These are phyloP conservation scores for Aurelia sp. DNA, from an alignment of 30 jellyfish, hydroid and myxozoan species.

Conservation along the genomic window DNA sequence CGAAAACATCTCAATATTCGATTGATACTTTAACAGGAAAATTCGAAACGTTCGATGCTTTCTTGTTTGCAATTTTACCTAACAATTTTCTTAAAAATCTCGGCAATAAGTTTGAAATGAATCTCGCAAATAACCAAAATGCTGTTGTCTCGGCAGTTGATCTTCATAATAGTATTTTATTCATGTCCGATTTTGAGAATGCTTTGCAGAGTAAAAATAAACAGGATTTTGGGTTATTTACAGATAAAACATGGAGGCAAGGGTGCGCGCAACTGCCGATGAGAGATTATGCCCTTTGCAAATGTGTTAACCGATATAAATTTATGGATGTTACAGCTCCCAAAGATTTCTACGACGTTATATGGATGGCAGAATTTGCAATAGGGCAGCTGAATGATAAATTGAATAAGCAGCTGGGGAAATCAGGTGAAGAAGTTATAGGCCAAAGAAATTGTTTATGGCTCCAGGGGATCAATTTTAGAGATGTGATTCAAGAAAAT, in stretches of 20 bases:
- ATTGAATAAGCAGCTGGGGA: conserved; percentile 1
- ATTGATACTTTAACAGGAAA: conserved; percentile 78
- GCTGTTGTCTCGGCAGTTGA: conserved; percentile 68
- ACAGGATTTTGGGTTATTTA: conserved; percentile 41
- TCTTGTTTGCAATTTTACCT: conserved; percentile 75
- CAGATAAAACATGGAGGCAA: conserved; percentile 39
- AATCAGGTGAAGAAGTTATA: not conserved
- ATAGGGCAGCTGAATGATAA: conserved; percentile 74
- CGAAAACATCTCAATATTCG: conserved; percentile 77
- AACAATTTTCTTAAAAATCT: not conserved
- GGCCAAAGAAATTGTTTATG: conserved; percentile 45
- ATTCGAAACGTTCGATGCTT: conserved; percentile 83
- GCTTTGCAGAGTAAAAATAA: not conserved
- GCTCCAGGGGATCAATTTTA: conserved; percentile 47
- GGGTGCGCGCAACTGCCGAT: conserved; percentile 67
- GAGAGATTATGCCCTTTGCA: conserved; percentile 78
- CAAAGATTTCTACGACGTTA: conserved; percentile 13
- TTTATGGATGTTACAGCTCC: conserved; percentile 13
- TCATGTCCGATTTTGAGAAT: conserved; percentile 33
- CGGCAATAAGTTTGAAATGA: not conserved
- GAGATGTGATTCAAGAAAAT: conserved; percentile 32
- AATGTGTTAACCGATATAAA: conserved; percentile 43
- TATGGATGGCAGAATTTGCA: conserved; percentile 90
- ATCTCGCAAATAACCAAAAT: conserved; percentile 57
- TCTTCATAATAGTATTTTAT: conserved; percentile 51